Evolutionary conservation across 1,140 invertebrate genomes (phyloP).

Genomic region (Listronotus oregonensis): DNA sequence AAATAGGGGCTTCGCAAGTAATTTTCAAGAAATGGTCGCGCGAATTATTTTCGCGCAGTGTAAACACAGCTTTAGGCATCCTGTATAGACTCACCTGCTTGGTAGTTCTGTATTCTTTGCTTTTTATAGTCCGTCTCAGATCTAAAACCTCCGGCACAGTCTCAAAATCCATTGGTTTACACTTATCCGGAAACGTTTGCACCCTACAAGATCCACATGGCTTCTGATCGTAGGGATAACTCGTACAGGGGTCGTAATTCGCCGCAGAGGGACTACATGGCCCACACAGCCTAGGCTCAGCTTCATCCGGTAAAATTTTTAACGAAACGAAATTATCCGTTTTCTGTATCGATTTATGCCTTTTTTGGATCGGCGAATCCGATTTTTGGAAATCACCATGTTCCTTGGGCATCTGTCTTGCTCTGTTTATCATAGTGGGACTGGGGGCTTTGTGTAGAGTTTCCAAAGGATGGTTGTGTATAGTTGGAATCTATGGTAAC

Average conservation of each 20-base stretch:
- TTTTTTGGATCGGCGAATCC: not conserved
- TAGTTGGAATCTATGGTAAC: not conserved
- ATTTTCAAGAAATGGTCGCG: no score
- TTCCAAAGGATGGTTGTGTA: not conserved
- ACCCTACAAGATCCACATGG: no score
- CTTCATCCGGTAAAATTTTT: conserved; percentile 2
- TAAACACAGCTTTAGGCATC: no score
- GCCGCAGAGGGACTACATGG: no score
- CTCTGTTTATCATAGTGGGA: not conserved
- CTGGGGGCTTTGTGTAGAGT: not conserved
- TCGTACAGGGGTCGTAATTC: no score
- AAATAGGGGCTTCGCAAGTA: no score
- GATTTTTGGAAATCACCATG: conserved; percentile 16
- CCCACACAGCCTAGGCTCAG: not conserved
- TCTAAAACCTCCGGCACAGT: conserved; percentile 4
- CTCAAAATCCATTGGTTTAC: no score
- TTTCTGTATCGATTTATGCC: not conserved
- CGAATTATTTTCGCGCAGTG: no score
- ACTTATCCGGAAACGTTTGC: no score
- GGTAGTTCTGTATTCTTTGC: conserved; percentile 18
- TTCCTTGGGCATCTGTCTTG: not conserved
- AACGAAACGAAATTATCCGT: conserved; percentile 14
- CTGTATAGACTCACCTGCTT: conserved; percentile 11
- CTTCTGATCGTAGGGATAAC: no score
- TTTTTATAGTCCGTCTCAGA: conserved; percentile 12